These are phyloP conservation scores for Pluvianellus socialis DNA, from an alignment of 2,113 vertebrate species.

Conservation along the genomic window DNA sequence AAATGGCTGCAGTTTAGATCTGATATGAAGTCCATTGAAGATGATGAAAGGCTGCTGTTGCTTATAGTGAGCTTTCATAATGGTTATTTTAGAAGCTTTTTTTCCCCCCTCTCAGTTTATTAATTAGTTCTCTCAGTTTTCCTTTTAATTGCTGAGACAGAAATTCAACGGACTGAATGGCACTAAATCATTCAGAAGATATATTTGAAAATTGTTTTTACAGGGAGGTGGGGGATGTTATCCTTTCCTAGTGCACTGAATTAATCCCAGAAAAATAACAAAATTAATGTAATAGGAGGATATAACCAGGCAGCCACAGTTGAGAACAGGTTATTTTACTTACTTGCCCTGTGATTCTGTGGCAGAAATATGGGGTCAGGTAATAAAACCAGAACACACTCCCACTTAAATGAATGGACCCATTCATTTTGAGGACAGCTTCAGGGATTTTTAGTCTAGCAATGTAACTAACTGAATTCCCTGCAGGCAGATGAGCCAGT, in stretches of 20 bases:
- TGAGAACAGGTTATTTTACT: constrained; percentile 51
- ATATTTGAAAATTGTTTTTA: not conserved
- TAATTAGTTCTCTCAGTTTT: not conserved
- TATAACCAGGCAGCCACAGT: not conserved
- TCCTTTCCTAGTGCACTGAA: not conserved
- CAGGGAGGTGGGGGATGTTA: not conserved
- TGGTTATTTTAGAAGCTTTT: not conserved
- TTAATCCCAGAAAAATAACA: constrained; percentile 22
- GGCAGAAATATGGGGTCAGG: constrained; percentile 50
- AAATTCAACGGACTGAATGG: not conserved
- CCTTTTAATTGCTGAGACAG: constrained; percentile 11
- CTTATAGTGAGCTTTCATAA: not conserved
- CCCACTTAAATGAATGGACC: constrained; percentile 59
- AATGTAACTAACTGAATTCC: constrained; percentile 46
- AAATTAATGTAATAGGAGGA: not conserved
- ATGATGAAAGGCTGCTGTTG: not conserved
- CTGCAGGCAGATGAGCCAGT: constrained; percentile 26
- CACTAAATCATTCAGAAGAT: constrained; percentile 22
- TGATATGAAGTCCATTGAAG: not conserved
- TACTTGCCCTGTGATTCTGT: constrained; percentile 18
- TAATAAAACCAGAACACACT: constrained; percentile 57
- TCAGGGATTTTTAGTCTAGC: constrained; percentile 24
- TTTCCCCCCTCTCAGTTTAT: not conserved
- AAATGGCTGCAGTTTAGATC: not conserved
- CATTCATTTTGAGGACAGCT: constrained; percentile 59